Conservation (phyloP, 2,888 invertebrate genomes). For the Pilophorus perplexus region DNA sequence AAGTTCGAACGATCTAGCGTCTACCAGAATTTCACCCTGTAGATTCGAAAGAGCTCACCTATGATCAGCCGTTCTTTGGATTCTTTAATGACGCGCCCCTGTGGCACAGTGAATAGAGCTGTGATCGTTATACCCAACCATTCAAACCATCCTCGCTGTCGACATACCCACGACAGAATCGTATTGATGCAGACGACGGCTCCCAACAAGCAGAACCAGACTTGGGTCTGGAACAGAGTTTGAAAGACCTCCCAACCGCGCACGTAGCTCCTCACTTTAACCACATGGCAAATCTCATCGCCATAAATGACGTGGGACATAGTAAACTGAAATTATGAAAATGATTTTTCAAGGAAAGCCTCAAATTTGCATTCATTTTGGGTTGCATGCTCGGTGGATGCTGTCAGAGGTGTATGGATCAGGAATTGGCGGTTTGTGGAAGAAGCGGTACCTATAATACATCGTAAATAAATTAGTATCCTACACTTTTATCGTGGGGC, state of each 20-base stretch:
- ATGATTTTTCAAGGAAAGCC: not conserved
- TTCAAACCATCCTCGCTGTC: not conserved
- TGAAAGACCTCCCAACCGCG: slow-evolving; percentile 26
- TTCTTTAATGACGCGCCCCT: not conserved
- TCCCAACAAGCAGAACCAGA: slow-evolving; percentile 9
- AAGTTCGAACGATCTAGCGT: too few relatives aligned
- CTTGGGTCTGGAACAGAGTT: slow-evolving; percentile 8
- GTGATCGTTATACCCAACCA: slow-evolving; percentile 11
- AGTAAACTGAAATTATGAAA: slow-evolving; percentile 12
- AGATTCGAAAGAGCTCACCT: too few relatives aligned
- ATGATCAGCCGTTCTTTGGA: slow-evolving; percentile 25
- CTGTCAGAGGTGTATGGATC: too few relatives aligned
- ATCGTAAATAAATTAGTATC: not conserved
- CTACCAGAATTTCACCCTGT: too few relatives aligned
- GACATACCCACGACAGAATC: slow-evolving; percentile 4
- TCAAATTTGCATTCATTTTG: not conserved
- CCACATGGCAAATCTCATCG: slow-evolving; percentile 27
- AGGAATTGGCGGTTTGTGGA: too few relatives aligned
- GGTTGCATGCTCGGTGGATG: too few relatives aligned
- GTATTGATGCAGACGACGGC: not conserved
- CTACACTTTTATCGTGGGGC: slow-evolving; percentile 10
- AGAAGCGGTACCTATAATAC: too few relatives aligned
- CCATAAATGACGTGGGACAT: slow-evolving; percentile 26
- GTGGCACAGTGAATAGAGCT: slow-evolving; percentile 3
- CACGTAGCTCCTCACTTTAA: not conserved